Base-by-base conservation (phyloP, 2,797 vertebrate species). In the Lagorchestes hirsutus region DNA sequence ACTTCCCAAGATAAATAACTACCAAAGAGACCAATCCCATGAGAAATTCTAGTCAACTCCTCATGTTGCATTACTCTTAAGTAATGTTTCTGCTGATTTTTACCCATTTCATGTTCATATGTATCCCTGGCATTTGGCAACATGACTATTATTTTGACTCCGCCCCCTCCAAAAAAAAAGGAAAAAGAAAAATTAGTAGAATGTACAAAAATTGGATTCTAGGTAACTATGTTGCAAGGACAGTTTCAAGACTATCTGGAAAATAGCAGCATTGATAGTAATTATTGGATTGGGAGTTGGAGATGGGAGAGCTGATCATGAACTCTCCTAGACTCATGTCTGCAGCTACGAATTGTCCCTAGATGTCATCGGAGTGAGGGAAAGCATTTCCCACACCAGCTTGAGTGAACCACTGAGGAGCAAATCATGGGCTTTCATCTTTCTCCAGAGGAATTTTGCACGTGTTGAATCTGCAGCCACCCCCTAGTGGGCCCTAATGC, bases 351-450 rank as follows among this genome's bases (percentile, higher is more conserved):
- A 96, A 97, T 91, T 97, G 95, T 94, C 90, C 96, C 97, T 93
- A 92, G 90, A 24, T 82, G 40, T 24, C 59, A 91, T 92, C 57
- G 93, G 54, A 0, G 40, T 96, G 92, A 96, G 22, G 58, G 46
- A 90, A 97, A 92, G 55, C 96, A 82, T 40, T 46, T 82, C 62
- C 91, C 95, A 1, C 31, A 1, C 58, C 57, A 97, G 56, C 50
- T 57, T 95, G 90, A 97, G 59, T 93, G 56, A 52, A 55, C 67
- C 34, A 0, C 92, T 97, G 92, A 93, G 96, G 8, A 97, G 95
- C 93, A 97, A 97, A 98, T 56, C 96, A 93, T 96, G 91, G 59
- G 54, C 46, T 98, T 97, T 96, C n/a, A 95, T 97, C 94, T 97
- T 98, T 62, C 93, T 96, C 96, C 50, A 0, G 62, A 97, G 96